Evolutionary conservation across 2,888 invertebrate species (phyloP).

Genomic region (Ptychoptera contaminata): DNA sequence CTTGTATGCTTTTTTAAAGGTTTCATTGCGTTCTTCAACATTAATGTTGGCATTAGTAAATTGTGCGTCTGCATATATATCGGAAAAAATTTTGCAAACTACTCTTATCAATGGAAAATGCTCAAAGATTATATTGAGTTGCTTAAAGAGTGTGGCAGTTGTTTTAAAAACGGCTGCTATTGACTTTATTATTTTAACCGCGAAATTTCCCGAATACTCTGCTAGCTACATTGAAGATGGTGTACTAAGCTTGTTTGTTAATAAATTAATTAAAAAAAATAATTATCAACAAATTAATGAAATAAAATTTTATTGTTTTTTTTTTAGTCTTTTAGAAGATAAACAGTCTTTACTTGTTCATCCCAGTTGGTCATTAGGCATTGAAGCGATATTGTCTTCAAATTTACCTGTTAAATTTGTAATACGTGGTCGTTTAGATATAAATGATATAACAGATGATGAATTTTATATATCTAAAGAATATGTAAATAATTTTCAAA

Average conservation of each 20-base stretch:
- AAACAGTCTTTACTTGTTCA: conserved; percentile 27
- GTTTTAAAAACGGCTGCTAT: conserved; percentile 21
- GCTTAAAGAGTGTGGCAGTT: conserved; percentile 19
- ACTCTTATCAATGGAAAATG: conserved; percentile 14
- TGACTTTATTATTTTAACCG: conserved; percentile 24
- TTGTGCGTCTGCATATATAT: conserved; percentile 10
- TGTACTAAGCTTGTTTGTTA: conserved; percentile 20
- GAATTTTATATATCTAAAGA: conserved; percentile 22
- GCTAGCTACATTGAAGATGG: conserved; percentile 20
- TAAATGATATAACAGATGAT: conserved; percentile 39
- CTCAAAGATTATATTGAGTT: conserved; percentile 19
- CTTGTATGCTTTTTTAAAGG: conserved; percentile 1
- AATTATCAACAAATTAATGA: neutral
- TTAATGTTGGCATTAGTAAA: conserved; percentile 9
- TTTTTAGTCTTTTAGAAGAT: conserved; percentile 13
- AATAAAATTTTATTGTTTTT: conserved; percentile 8
- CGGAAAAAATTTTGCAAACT: conserved; percentile 15
- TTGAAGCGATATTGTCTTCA: conserved; percentile 40
- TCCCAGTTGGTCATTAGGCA: conserved; percentile 42
- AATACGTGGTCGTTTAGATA: conserved; percentile 40
- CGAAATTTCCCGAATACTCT: conserved; percentile 18
- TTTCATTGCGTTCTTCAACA: conserved; percentile 3
- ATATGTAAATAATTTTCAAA: conserved; percentile 19
- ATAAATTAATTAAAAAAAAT: neutral
- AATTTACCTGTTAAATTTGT: conserved; percentile 47